Percentiles rank a stretch among this genome's conserved stretches.
Conservation (phyloP, 1,140 invertebrate genomes). For the Lepidurus couesii region DNA sequence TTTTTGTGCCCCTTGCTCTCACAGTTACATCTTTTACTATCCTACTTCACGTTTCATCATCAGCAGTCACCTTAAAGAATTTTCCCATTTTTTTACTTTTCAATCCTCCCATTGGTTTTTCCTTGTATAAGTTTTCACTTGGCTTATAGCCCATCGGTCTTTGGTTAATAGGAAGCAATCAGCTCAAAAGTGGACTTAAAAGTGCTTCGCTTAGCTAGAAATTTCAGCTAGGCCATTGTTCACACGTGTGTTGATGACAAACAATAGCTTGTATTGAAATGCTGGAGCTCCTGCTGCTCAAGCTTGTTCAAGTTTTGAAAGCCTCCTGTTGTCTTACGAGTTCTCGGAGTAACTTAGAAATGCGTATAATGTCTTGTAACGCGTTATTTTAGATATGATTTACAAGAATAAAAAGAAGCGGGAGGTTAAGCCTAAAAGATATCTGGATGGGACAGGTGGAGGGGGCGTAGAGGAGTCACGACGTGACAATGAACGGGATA, state of each 20-base stretch:
- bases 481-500: neutral
- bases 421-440: neutral
- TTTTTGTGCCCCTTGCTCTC: neutral
- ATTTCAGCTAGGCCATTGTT: slow-evolving; percentile 10
- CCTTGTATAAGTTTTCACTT: neutral
- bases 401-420: neutral
- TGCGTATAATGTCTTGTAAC: too few relatives aligned
- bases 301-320: slow-evolving; percentile 13
- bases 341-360: neutral
- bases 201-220: neutral
- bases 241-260: neutral
- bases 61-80: neutral
- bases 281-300: neutral
- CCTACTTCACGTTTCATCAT: neutral
- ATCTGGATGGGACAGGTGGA: neutral
- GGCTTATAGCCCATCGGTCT: neutral
- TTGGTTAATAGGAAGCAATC: neutral
- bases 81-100: neutral
- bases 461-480: neutral
- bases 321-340: neutral
- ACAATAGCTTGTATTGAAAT: neutral
- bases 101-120: neutral
- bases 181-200: neutral
- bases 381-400: neutral
- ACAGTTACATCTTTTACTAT: slow-evolving; percentile 20